Percentiles rank a stretch among this genome's conserved stretches.
Conservation (phyloP, 1,140 invertebrate species). For the Drosophila willistoni region DNA sequence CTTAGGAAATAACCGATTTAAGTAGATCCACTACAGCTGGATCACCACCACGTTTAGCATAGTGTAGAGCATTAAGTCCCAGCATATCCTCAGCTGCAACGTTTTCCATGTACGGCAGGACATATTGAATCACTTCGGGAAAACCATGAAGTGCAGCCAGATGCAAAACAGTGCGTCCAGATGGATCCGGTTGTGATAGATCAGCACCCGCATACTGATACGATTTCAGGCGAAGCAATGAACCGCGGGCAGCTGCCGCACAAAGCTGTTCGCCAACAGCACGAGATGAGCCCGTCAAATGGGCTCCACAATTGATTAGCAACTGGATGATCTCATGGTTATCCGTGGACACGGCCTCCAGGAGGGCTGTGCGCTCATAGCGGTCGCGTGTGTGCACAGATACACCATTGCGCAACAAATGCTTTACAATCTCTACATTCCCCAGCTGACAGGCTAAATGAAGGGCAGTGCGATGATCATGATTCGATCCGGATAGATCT, state of each 20-base stretch:
- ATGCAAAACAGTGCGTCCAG: slow-evolving; percentile 87
- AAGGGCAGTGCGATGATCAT: slow-evolving; percentile 91
- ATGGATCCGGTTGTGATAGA: slow-evolving; percentile 85
- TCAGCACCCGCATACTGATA: slow-evolving; percentile 87
- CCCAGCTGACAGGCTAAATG: slow-evolving; percentile 92
- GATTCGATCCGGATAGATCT: slow-evolving; percentile 90
- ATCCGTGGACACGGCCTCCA: slow-evolving; percentile 87
- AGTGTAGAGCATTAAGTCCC: slow-evolving; percentile 84
- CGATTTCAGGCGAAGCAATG: slow-evolving; percentile 85
- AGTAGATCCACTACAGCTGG: slow-evolving; percentile 56
- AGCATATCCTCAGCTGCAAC: slow-evolving; percentile 79
- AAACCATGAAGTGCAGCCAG: slow-evolving; percentile 84
- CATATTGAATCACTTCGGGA: slow-evolving; percentile 75
- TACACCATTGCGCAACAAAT: slow-evolving; percentile 91
- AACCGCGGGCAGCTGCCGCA: slow-evolving; percentile 85
- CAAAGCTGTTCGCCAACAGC: slow-evolving; percentile 86
- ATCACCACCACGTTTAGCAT: slow-evolving; percentile 82
- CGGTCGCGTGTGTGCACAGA: slow-evolving; percentile 89
- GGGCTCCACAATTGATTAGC: slow-evolving; percentile 87
- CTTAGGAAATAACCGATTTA: not conserved
- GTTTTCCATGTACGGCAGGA: slow-evolving; percentile 83
- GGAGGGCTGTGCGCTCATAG: slow-evolving; percentile 86
- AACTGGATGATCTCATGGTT: slow-evolving; percentile 86
- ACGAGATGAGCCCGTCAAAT: slow-evolving; percentile 84
- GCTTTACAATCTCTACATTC: slow-evolving; percentile 87